Conservation (phyloP, 2,888 invertebrate species). For the Microctonus hyperodae region DNA sequence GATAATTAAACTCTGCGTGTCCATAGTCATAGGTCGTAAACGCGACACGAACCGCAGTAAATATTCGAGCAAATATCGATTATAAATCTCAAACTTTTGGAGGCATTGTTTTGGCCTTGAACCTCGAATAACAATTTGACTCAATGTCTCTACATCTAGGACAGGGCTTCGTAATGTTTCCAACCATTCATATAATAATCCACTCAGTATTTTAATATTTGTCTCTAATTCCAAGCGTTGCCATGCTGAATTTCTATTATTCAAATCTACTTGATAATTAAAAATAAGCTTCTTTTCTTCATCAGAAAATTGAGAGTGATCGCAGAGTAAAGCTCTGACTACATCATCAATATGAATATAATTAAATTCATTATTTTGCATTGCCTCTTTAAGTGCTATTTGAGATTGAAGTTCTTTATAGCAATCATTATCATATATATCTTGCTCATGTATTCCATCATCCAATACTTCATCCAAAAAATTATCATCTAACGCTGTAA, state of each 20-base stretch:
- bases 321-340: conserved; percentile 68
- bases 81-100: conserved; percentile 67
- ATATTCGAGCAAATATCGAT: conserved; percentile 76
- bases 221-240: conserved; percentile 72
- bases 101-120: conserved; percentile 71
- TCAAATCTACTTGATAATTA: conserved; percentile 68
- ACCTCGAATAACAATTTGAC: conserved; percentile 71
- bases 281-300: conserved; percentile 66
- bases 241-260: conserved; percentile 74
- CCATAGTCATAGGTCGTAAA: conserved; percentile 70
- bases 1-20: conserved; percentile 69
- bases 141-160: conserved; percentile 72
- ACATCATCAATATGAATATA: conserved; percentile 54
- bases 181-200: conserved; percentile 78
- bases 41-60: conserved; percentile 74
- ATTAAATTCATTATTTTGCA: conserved; percentile 47
- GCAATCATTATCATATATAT: conserved; percentile 65
- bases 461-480: conserved; percentile 62
- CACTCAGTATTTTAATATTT: conserved; percentile 69
- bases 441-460: conserved; percentile 65
- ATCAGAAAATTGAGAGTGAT: conserved; percentile 68
- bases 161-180: conserved; percentile 76
- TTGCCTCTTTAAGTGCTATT: conserved; percentile 53
- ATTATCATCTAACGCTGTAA: conserved; percentile 58
- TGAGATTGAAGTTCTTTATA: conserved; percentile 67